Evolutionary conservation across 2,113 vertebrate genomes (phyloP).

Genomic region (Urocynchramus pylzowi): DNA sequence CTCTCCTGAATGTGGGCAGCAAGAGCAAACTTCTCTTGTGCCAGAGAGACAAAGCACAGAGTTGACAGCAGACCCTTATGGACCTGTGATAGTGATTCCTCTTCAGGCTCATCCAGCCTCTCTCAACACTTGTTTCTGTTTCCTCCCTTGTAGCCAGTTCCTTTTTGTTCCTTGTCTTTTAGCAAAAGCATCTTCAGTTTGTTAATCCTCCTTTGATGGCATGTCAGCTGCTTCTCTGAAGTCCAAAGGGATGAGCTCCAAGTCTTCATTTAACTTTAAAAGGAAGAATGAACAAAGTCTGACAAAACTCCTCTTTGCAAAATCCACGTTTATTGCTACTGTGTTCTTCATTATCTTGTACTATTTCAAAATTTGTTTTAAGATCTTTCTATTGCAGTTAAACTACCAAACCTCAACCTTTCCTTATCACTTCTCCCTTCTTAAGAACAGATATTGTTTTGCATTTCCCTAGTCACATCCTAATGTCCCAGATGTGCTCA

Average conservation of each 20-base stretch:
- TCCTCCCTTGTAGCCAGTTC: background rate
- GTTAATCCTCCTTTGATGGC: conserved; percentile 8
- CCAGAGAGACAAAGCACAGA: background rate
- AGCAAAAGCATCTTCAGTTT: background rate
- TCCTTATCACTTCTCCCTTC: background rate
- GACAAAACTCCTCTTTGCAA: background rate
- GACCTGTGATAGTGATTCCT: background rate
- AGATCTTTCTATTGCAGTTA: background rate
- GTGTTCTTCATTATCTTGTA: background rate
- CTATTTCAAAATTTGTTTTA: background rate
- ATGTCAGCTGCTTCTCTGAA: background rate
- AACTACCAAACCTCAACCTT: background rate
- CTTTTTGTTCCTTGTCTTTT: background rate
- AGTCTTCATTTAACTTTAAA: conserved; percentile 14
- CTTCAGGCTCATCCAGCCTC: background rate
- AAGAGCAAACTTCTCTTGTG: background rate
- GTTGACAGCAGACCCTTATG: background rate
- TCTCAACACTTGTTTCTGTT: background rate
- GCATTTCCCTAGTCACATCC: background rate
- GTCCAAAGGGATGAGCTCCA: background rate
- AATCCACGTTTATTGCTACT: background rate
- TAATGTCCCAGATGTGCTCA: background rate
- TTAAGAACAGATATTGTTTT: background rate
- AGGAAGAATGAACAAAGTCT: conserved; percentile 7
- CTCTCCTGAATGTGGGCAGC: background rate